Evolutionary conservation across 1,140 invertebrate species (phyloP), one percentile per base, ranked within the genome.

Genomic region (Psilanteris sp.): DNA sequence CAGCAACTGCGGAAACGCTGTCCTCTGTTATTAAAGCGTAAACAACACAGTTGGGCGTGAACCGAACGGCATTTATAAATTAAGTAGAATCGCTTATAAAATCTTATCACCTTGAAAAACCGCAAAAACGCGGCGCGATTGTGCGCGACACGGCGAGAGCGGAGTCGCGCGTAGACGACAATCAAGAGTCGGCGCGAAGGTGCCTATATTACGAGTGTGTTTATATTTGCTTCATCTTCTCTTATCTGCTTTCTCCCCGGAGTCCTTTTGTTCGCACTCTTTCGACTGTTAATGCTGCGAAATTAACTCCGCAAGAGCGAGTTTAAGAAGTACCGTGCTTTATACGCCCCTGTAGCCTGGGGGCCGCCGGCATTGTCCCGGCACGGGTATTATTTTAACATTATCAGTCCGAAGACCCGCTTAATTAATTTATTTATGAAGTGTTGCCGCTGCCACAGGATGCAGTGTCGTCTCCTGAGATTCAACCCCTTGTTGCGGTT

Each of bases 241-340:
- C 83, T 85, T 86, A 84, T 86, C 83, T 83, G 70, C 64, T 77
- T 79, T 77, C 82, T 76, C 80, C 80, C 79, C 57, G 46, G 79
- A 83, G 82, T 74, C 84, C 83, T 85, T 87, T 87, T 87, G 86
- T 87, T 87, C 84, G 86, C 85, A 87, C 85, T 87, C 84, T 87
- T 87, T 86, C 83, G 84, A 82, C 86, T 85, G 85, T 87, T 87
- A 87, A 87, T 87, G 82, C 86, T 77, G 81, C 82, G 79, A 87
- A 87, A 87, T 87, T 86, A 87, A 87, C 85, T 87, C 82, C 80
- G 55, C 68, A 74, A 79, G 78, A 86, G 80, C 78, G 81, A 84
- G 81, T 86, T 86, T 85, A 86, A 86, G 84, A 84, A 85, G 78
- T 83, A 72, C 73, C 55, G 31, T 37, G 59, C 61, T 73, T 61